A percentile compares a stretch with the other conserved stretches of the same genome.
Conservation (phyloP, 2,888 invertebrate species). For the Amphiduros pacificus region DNA sequence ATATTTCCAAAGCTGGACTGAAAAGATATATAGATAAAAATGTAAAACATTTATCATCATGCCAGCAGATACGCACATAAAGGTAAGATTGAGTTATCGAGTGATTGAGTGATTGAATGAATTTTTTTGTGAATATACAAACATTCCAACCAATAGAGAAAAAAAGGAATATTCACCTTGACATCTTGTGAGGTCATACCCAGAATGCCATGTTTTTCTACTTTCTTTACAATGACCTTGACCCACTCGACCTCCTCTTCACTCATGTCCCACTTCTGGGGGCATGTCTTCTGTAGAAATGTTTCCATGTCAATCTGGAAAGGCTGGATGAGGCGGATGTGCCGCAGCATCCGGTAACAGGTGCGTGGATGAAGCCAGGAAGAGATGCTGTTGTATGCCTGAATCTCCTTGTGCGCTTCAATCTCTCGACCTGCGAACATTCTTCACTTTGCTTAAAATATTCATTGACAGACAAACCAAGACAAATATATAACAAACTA, state of each 20-base stretch:
- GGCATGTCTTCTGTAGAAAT: constrained; percentile 3
- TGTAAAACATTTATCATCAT: too few species aligned
- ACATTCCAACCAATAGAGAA: too few species aligned
- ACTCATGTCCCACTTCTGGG: background rate
- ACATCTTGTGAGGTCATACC: constrained; percentile 8
- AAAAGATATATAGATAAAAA: too few species aligned
- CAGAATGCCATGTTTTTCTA: background rate
- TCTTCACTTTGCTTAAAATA: too few species aligned
- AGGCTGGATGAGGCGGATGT: constrained; percentile 13
- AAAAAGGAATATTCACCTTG: background rate
- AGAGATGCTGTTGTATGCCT: constrained; percentile 12
- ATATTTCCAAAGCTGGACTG: too few species aligned
- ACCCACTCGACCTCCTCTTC: background rate
- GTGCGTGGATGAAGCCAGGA: constrained; percentile 20
- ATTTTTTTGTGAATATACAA: too few species aligned
- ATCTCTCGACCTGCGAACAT: background rate
- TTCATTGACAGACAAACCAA: too few species aligned
- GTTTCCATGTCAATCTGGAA: background rate
- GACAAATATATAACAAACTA: too few species aligned
- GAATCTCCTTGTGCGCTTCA: too few species aligned
- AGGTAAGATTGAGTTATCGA: too few species aligned
- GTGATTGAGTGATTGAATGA: too few species aligned
- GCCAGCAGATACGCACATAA: too few species aligned
- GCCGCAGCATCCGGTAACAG: constrained; percentile 10
- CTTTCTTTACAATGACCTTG: background rate